Conservation (phyloP, 2,888 invertebrate species). For the Spialia ferax region DNA sequence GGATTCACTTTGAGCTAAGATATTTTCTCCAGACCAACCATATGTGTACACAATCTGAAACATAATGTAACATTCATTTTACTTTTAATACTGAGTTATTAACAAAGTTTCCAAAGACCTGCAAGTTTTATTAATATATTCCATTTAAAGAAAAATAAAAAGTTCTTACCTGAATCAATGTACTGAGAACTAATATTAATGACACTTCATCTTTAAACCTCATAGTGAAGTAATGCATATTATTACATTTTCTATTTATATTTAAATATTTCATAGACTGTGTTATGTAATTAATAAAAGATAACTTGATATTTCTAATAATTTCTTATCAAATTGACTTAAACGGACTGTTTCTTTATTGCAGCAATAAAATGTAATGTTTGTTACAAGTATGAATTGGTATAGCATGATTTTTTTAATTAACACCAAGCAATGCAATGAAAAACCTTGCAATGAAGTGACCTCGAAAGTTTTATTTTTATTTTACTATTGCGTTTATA, state of each 20-base stretch:
- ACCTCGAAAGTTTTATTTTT: too few relatives aligned
- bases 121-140: background rate
- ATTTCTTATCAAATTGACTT: constrained; percentile 10
- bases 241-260: constrained; percentile 31
- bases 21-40: background rate
- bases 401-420: background rate
- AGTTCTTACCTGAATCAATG: constrained; percentile 58
- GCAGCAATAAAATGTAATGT: background rate
- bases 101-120: too few relatives aligned
- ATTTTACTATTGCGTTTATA: too few relatives aligned
- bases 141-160: constrained; percentile 10
- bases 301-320: constrained; percentile 8
- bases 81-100: background rate
- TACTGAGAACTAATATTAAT: constrained; percentile 51
- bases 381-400: background rate
- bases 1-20: background rate
- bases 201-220: constrained; percentile 62
- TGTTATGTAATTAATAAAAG: constrained; percentile 20
- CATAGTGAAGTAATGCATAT: constrained; percentile 54
- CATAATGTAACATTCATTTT: background rate
- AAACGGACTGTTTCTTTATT: background rate
- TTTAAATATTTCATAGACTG: constrained; percentile 8
- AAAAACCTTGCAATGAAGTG: too few relatives aligned
- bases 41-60: background rate
- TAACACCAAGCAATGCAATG: too few relatives aligned